phyloP scores from a whole-genome alignment of 2,888 invertebrate genomes.

The Drosophila nigricruria region DNA sequence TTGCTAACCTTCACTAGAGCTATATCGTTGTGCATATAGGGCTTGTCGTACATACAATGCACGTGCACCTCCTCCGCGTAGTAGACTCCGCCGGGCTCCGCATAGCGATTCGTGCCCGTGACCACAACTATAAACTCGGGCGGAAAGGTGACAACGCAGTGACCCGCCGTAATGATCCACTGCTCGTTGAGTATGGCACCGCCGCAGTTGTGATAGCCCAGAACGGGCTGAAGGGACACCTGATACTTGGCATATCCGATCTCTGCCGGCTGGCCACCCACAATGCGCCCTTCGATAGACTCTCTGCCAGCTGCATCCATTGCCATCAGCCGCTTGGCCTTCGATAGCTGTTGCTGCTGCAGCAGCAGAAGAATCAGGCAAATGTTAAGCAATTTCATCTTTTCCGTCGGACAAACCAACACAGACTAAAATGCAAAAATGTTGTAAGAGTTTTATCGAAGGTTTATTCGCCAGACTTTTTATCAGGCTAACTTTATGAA shows the following conservation, averaged over 20 bases:
- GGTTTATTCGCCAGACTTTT: background rate
- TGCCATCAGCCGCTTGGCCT: conserved; percentile 43
- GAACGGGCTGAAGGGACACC: conserved; percentile 73
- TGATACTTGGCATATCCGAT: conserved; percentile 79
- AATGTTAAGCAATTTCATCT: conserved; percentile 51
- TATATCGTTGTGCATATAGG: conserved; percentile 87
- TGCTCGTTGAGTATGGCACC: conserved; percentile 72
- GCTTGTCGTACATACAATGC: conserved; percentile 70
- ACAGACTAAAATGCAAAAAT: conserved; percentile 38
- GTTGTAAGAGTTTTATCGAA: conserved; percentile 21
- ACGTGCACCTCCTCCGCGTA: conserved; percentile 43
- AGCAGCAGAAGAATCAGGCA: conserved; percentile 34
- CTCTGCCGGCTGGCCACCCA: conserved; percentile 67
- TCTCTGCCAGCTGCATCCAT: background rate
- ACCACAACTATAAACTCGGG: conserved; percentile 52
- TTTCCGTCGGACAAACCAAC: conserved; percentile 18
- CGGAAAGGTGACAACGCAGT: conserved; percentile 65
- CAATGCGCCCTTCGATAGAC: conserved; percentile 46
- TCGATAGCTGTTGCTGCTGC: conserved; percentile 13
- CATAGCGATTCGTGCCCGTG: conserved; percentile 69
- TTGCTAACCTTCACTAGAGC: conserved; percentile 87
- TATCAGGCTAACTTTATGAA: conserved; percentile 34
- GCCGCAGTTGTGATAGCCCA: conserved; percentile 75
- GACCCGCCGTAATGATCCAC: conserved; percentile 79
- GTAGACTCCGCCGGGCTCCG: conserved; percentile 55